Evolutionary conservation across 2,113 vertebrate genomes (phyloP), one percentile per base, ranked within the genome.

Genomic region (Prolemur simus): DNA sequence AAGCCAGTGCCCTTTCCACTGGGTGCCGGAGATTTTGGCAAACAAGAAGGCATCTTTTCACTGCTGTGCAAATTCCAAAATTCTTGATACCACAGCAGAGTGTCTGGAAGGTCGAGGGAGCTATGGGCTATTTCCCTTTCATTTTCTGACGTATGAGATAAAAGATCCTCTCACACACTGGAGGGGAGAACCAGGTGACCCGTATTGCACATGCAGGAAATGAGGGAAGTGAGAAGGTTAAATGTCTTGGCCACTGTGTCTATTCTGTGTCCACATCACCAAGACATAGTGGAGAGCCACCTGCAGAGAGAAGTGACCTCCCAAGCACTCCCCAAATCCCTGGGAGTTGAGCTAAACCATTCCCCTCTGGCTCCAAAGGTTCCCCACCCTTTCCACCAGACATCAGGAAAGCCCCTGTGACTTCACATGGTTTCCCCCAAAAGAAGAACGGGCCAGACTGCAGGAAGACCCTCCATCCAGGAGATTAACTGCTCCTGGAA

Each of bases 341-440:
- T 8, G 12, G 54, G 54, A 71, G 25, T 52, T 0, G 0, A 37
- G 27, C 69, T 52, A 32, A 56, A n/a, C 29, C 6, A 11, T 47
- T 47, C 39, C 47, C 25, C 49, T 18, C 34, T 68, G 12, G 21
- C 49, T 74, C 0, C 20, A 74, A 74, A 86, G 13, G 13, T 39
- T 56, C 47, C 10, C 32, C 21, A 7, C 0, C 11, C 80, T 86
- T 83, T 23, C 49, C 2, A 2, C 23, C 0, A 0, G 37, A 32
- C 39, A 27, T 86, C 21, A 34, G 7, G 84, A 63, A 87, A 29
- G 29, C 45, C 74, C 47, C 90, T n/a, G 25, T 60, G 52, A 82
- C 9, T 78, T 21, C 58, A 34, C n/a, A 20, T 11, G 23, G 11
- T 39, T 17, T 34, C 37, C 32, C 25, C 47, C 82, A 73, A 87